These are phyloP conservation scores for Arothron firmamentum DNA, from an alignment of 2,113 vertebrate species.

Conservation along the genomic window DNA sequence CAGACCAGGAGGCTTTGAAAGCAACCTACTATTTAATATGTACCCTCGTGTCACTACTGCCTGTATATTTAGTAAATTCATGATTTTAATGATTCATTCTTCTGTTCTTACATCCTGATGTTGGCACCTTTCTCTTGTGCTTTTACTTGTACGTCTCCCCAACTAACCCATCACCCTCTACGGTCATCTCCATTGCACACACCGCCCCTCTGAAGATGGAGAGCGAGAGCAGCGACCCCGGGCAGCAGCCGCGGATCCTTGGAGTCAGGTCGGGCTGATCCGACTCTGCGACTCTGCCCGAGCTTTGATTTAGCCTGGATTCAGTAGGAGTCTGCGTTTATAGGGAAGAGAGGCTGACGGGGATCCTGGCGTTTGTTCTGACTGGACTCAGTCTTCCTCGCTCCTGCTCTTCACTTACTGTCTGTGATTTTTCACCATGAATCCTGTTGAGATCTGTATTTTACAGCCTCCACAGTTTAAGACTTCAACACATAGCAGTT, in stretches of 20 bases:
- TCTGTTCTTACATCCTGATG: no score
- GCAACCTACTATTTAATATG: no score
- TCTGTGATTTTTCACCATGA: no score
- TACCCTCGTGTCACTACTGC: no score
- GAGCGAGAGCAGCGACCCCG: slow-evolving; percentile 91
- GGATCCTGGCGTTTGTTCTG: slow-evolving; percentile 88
- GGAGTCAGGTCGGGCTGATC: slow-evolving; percentile 83
- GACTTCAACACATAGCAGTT: no score
- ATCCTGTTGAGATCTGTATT: no score
- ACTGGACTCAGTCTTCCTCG: slow-evolving; percentile 92
- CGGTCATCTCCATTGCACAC: slow-evolving; percentile 97
- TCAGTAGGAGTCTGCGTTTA: neutral
- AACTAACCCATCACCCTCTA: no score
- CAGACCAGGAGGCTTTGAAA: no score
- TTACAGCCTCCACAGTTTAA: neutral
- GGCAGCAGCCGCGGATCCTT: slow-evolving; percentile 95
- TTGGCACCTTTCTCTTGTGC: no score
- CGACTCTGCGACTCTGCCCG: neutral
- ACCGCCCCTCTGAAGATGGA: slow-evolving; percentile 98
- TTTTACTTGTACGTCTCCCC: no score
- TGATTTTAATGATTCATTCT: no score
- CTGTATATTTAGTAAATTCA: no score
- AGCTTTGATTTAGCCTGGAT: neutral
- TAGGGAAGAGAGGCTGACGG: slow-evolving; percentile 89
- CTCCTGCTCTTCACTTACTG: slow-evolving; percentile 88